Evolutionary conservation across 1,140 invertebrate species (phyloP).

Genomic region (Glossosoma conforme): DNA sequence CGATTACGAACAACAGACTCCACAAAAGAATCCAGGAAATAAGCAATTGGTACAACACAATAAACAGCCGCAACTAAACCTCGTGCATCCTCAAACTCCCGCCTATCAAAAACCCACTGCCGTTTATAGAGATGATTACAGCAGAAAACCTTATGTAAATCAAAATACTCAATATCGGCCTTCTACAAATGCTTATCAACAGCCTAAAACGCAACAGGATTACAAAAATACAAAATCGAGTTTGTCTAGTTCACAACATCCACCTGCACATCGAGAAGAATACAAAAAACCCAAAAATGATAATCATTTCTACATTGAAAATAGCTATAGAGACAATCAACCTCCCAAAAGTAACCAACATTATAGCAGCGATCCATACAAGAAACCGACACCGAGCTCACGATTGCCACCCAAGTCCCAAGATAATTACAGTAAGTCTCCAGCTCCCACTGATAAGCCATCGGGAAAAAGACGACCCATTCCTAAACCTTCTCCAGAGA

Average conservation of each 20-base stretch:
- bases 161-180: slow-evolving; percentile 9
- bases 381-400: slow-evolving; percentile 4
- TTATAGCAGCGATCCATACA: slow-evolving; percentile 4
- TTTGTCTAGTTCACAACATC: not conserved
- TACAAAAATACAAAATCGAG: slow-evolving; percentile 3
- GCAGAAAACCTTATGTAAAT: slow-evolving; percentile 15
- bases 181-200: not conserved
- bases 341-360: not conserved
- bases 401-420: slow-evolving; percentile 3
- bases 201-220: not conserved
- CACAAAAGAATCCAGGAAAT: slow-evolving; percentile 13
- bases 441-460: slow-evolving; percentile 34
- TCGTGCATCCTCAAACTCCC: not conserved
- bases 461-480: slow-evolving; percentile 43
- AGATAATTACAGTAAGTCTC: slow-evolving; percentile 12
- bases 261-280: too few relatives aligned
- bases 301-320: not conserved
- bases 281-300: slow-evolving; percentile 1
- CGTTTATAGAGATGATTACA: slow-evolving; percentile 12
- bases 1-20: slow-evolving; percentile 34
- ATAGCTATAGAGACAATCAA: slow-evolving; percentile 6
- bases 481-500: slow-evolving; percentile 50
- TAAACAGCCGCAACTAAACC: slow-evolving; percentile 12
- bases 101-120: slow-evolving; percentile 18
- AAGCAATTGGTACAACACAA: slow-evolving; percentile 7